These are phyloP conservation scores for Campopleginae sp. DNA, from an alignment of 2,888 invertebrate species.

Conservation along the genomic window DNA sequence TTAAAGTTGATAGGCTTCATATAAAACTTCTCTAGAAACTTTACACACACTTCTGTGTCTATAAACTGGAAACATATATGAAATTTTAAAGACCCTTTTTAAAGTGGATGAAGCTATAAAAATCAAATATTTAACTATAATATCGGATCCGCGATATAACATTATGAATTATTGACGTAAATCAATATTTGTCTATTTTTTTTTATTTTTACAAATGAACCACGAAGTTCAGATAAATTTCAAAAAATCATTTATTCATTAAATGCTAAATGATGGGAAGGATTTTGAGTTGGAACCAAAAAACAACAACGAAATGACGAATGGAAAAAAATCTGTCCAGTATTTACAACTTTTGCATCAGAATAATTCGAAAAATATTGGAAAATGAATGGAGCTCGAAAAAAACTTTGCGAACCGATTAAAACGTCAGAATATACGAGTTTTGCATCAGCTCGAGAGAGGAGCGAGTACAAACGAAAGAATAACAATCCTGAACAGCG, in stretches of 20 bases:
- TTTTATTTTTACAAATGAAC: no score
- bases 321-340: no score
- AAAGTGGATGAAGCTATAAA: background rate
- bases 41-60: background rate
- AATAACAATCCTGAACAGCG: background rate
- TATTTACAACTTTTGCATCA: no score
- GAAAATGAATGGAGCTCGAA: background rate
- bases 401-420: background rate
- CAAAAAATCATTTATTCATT: no score
- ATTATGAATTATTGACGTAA: background rate
- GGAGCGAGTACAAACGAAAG: background rate
- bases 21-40: background rate
- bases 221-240: no score
- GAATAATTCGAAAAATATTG: background rate
- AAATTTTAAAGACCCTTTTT: background rate
- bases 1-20: conserved; percentile 4
- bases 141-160: background rate
- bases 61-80: background rate
- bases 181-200: no score
- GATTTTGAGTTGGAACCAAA: no score
- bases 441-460: background rate
- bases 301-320: no score
- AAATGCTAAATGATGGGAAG: no score
- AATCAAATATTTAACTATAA: background rate
- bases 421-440: background rate